Base-by-base conservation (phyloP, 2,113 vertebrate species). In the Opisthocomus hoazin region DNA sequence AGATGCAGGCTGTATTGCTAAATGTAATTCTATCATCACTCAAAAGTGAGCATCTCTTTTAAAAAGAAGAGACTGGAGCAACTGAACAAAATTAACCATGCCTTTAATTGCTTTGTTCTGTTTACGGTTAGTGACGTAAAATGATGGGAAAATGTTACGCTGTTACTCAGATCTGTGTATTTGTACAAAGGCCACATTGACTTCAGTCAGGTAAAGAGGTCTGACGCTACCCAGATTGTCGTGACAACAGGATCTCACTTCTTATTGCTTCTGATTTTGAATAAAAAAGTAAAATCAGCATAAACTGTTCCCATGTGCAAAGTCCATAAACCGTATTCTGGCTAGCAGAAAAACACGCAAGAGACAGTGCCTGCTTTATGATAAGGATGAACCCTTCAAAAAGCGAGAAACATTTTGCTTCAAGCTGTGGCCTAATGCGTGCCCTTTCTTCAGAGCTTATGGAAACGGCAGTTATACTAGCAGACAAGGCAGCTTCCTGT, bases 1-100 rank as follows among this genome's bases (percentile, higher is more conserved):
- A 73, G 87, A 93, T 84, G 70, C 85, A 87, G 68, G 12, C 75
- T 70, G 80, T 64, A 91, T 80, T 92, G 81, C 84, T 94, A 87
- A 96, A 88, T 90, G 75, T 29, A 89, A 95, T 92, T 95, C 89
- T 30, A 43, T 64, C 79, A 96, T 51, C 92, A 80, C 69, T 57
- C 78, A 69, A 20, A 85, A 97, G 74, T 12, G 68, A 86, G 76
- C 36, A 18, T 32, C 73, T 69, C 70, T 68, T 71, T 64, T 8
- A 26, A 65, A 86, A 85, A 92, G 43, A 10, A 27, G 81, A 78
- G 51, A 8, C 23, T 18, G 26, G 14, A 79, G 54, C 45, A 77
- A 79, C 21, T 43, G 37, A 93, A 78, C 18, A 83, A 73, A 93
- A 50, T 37, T 46, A 57, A 32, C 36, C 48, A 53, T 22, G 23